Conservation (phyloP, 2,797 vertebrate species). For the Sebastes trivittatus region DNA sequence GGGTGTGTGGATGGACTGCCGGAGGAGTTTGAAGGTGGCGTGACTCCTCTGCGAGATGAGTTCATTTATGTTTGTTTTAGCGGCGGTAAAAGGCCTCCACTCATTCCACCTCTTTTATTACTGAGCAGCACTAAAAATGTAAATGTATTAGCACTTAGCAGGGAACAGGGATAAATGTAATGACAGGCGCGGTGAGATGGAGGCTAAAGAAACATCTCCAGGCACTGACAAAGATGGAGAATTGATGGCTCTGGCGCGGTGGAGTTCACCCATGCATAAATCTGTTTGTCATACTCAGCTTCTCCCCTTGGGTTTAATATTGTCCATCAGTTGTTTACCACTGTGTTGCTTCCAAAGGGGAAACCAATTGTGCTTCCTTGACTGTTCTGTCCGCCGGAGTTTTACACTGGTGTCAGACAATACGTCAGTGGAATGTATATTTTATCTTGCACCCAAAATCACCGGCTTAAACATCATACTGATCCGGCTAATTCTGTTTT, state of each 20-base stretch:
- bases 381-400: constrained; percentile 65
- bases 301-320: constrained; percentile 74
- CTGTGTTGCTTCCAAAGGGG: constrained; percentile 77
- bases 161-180: constrained; percentile 71
- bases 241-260: constrained; percentile 70
- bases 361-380: constrained; percentile 77
- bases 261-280: constrained; percentile 75
- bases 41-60: constrained; percentile 50
- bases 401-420: constrained; percentile 66
- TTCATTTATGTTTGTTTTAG: constrained; percentile 72
- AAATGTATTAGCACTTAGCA: constrained; percentile 80
- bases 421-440: constrained; percentile 74
- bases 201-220: constrained; percentile 64
- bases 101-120: constrained; percentile 73
- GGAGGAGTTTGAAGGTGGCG: constrained; percentile 16
- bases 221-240: constrained; percentile 55
- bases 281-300: constrained; percentile 74
- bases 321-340: constrained; percentile 76
- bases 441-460: constrained; percentile 67
- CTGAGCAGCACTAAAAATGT: constrained; percentile 81
- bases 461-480: constrained; percentile 53
- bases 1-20: constrained; percentile 32
- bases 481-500: constrained; percentile 59
- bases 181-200: constrained; percentile 49
- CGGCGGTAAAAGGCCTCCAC: constrained; percentile 61